These are phyloP conservation scores for Corvus hawaiiensis DNA, from an alignment of 2,113 vertebrate species.

Conservation along the genomic window DNA sequence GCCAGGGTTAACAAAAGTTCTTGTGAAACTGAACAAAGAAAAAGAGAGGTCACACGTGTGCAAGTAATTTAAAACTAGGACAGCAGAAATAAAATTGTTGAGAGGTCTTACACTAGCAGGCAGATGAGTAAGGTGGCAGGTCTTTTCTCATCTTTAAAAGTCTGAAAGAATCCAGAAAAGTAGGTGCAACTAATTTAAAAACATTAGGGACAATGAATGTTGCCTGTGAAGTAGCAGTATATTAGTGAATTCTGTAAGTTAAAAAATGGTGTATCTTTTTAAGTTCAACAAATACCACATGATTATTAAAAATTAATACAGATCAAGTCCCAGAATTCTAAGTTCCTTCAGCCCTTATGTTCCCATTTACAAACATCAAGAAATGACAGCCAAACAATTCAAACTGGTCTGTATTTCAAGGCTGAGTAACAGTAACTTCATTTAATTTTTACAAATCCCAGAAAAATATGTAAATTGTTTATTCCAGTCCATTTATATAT, in stretches of 20 bases:
- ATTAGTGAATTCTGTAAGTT: background rate
- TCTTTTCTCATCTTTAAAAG: background rate
- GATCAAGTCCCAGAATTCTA: background rate
- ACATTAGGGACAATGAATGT: background rate
- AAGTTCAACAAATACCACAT: background rate
- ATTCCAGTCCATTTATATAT: background rate
- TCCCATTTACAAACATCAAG: background rate
- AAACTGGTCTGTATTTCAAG: background rate
- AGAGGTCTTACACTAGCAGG: background rate
- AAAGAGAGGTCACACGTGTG: background rate
- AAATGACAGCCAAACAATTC: background rate
- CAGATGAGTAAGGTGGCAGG: background rate
- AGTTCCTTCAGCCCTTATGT: background rate
- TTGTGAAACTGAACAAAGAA: background rate
- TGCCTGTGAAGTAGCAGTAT: background rate
- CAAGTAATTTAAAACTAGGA: background rate
- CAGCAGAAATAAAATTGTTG: background rate
- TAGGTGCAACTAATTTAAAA: background rate
- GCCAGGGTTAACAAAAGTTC: background rate
- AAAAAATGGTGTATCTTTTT: background rate
- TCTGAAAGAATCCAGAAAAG: background rate
- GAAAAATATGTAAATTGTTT: background rate
- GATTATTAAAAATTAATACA: background rate
- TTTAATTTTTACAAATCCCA: background rate
- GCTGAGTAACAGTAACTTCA: background rate